Evolutionary conservation across 2,797 vertebrate species (phyloP), one percentile per base, ranked within the genome.

Genomic region (Hapalemur alaotrensis): DNA sequence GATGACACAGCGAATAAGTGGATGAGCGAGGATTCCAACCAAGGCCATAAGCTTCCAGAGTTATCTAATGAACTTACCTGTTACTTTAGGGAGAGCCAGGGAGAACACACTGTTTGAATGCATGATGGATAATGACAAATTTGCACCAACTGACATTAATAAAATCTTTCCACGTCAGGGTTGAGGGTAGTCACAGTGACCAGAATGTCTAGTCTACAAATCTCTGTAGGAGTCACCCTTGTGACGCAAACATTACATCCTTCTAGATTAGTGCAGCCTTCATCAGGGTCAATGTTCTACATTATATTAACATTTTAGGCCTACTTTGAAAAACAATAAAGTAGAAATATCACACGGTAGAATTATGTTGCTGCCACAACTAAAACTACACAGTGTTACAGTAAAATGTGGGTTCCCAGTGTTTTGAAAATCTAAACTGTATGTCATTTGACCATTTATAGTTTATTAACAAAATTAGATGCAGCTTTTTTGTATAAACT

Each of bases 401-500:
- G 89, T 95, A 98, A 98, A 90, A 95, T 89, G 97, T 93, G 95
- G 95, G 96, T 95, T 98, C 92, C 90, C 72, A 97, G 94, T 79
- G 93, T 97, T 98, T 98, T 98, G 96, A 98, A 98, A 98, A 98
- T 96, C 89, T 65, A 97, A 97, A 97, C 98, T 97, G 95, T 97
- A 97, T 95, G 94, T 98, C 98, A 98, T 98, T 98, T 98, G 98
- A 90, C 97, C 98, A 97, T 98, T 98, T 98, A 98, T 96, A 98
- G 97, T 98, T 98, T 98, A 98, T 98, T 98, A 98, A 98, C 98
- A 98, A 98, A 98, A 99, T 98, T 98, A 99, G 98, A 98, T 98
- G 98, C 89, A 97, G 98, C 54, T 93, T 98, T 89, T 98, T 97
- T 98, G 96, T 96, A 95, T 70, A 43, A 98, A 97, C 32, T 84